Evolutionary conservation across 2,888 invertebrate genomes (phyloP).

Genomic region (Trissolcus brochymenae): DNA sequence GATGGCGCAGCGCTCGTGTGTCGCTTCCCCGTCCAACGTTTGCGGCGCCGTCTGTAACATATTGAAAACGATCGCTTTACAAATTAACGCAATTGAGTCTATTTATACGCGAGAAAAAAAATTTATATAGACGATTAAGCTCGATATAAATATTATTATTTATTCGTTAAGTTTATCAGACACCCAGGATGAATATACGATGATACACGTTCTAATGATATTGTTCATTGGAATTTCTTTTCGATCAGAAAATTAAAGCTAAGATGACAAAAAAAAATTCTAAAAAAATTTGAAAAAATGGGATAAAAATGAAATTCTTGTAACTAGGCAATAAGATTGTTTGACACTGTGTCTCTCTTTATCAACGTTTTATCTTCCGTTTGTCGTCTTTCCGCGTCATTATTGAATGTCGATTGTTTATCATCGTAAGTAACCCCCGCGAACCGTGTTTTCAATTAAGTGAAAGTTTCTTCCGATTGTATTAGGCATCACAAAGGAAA

Average conservation of each 20-base stretch:
- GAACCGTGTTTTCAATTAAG: conserved; percentile 56
- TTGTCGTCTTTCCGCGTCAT: conserved; percentile 49
- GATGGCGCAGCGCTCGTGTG: conserved; percentile 45
- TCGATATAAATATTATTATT: conserved; percentile 46
- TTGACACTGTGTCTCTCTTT: conserved; percentile 9
- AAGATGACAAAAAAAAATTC: neutral
- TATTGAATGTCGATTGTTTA: conserved; percentile 64
- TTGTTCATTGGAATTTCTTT: neutral
- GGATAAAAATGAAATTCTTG: conserved; percentile 17
- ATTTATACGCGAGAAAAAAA: conserved; percentile 27
- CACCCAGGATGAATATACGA: conserved; percentile 15
- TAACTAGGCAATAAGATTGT: conserved; percentile 31
- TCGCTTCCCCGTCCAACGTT: conserved; percentile 31
- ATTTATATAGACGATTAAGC: conserved; percentile 8
- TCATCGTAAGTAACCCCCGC: conserved; percentile 67
- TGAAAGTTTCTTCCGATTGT: conserved; percentile 55
- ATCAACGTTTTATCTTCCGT: conserved; percentile 36
- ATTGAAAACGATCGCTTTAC: conserved; percentile 51
- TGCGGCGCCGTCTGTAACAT: conserved; percentile 49
- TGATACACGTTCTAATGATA: neutral
- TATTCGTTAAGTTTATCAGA: conserved; percentile 53
- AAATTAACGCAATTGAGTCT: conserved; percentile 52
- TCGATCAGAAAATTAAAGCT: neutral
- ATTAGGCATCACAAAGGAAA: conserved; percentile 44
- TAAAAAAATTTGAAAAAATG: neutral